These are phyloP conservation scores for Globodera ellingtonae DNA, from an alignment of 1,140 invertebrate genomes.

Conservation along the genomic window DNA sequence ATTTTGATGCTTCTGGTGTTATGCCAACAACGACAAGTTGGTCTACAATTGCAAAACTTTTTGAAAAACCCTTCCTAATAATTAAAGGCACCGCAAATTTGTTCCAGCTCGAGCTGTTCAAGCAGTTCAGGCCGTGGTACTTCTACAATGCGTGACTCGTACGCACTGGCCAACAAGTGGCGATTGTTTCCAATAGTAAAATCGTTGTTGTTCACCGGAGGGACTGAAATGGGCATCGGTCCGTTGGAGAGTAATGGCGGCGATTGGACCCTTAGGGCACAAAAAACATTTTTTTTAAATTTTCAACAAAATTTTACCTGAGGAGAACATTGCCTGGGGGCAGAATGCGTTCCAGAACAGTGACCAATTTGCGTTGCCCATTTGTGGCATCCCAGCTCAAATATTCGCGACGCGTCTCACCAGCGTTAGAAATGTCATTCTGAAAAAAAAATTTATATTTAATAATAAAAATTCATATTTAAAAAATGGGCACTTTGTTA, in stretches of 20 bases:
- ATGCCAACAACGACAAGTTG: constrained; percentile 57
- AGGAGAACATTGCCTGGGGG: constrained; percentile 35
- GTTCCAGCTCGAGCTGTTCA: constrained; percentile 35
- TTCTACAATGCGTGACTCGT: constrained; percentile 31
- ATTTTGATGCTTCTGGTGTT: constrained; percentile 36
- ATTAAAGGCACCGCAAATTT: constrained; percentile 39
- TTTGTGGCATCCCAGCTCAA: constrained; percentile 52
- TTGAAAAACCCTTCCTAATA: neutral
- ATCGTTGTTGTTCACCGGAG: neutral
- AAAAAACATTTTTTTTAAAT: constrained; percentile 1
- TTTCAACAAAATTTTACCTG: neutral
- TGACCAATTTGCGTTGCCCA: constrained; percentile 56
- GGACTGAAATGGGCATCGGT: neutral
- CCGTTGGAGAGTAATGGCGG: neutral
- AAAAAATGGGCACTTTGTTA: constrained; percentile 2
- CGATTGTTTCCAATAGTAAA: constrained; percentile 12
- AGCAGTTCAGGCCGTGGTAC: constrained; percentile 25
- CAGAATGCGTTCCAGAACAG: constrained; percentile 54
- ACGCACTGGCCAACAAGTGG: constrained; percentile 27
- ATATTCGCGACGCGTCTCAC: constrained; percentile 45
- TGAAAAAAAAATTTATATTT: constrained; percentile 1
- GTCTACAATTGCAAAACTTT: constrained; percentile 17
- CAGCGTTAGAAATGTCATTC: neutral
- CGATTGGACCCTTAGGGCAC: constrained; percentile 18
- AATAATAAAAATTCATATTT: neutral